phyloP scores from a whole-genome alignment of 2,113 vertebrate genomes.

The Etheostoma cragini region DNA sequence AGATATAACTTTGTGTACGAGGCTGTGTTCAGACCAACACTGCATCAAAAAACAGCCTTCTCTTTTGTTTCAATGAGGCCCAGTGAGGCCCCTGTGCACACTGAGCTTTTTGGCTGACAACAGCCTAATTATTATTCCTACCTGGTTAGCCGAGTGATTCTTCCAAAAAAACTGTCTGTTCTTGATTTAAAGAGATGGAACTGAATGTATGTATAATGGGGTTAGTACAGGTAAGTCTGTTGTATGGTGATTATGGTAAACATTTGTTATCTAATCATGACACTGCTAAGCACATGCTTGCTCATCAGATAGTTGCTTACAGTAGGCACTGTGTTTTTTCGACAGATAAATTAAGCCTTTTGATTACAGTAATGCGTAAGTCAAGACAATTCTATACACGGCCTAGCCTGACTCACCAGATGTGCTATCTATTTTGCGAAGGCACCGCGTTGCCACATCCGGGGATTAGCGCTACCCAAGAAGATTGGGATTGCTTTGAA shows the following conservation, averaged over 20 bases:
- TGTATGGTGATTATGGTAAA: neutral
- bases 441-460: too few relatives aligned
- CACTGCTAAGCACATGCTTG: neutral
- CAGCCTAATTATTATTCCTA: neutral
- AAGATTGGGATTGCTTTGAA: too few relatives aligned
- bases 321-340: neutral
- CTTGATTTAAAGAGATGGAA: neutral
- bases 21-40: neutral
- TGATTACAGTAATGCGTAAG: neutral
- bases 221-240: neutral
- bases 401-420: too few relatives aligned
- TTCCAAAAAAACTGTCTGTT: neutral
- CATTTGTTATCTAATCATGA: neutral
- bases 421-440: too few relatives aligned
- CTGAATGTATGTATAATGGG: too few relatives aligned
- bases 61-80: neutral
- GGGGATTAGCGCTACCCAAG: too few relatives aligned
- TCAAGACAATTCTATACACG: neutral
- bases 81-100: neutral
- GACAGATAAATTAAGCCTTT: neutral
- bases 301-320: neutral
- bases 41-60: neutral
- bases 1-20: neutral
- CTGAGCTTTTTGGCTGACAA: neutral
- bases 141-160: neutral